Conservation (phyloP, 2,888 invertebrate species). For the Drosophila lutescens region DNA sequence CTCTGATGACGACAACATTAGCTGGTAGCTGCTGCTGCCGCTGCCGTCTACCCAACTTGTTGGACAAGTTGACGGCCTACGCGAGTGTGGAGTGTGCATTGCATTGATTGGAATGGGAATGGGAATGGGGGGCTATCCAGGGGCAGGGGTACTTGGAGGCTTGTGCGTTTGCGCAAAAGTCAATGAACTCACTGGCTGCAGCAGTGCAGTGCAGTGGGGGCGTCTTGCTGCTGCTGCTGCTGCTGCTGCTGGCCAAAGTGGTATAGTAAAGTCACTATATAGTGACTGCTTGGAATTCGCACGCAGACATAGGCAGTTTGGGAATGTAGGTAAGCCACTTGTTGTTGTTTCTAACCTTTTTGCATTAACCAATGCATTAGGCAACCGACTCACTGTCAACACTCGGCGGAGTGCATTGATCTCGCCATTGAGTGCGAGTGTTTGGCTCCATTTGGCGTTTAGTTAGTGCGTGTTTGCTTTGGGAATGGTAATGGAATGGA, state of each 20-base stretch:
- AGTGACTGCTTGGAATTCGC: conserved; percentile 55
- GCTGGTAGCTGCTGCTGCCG: conserved; percentile 17
- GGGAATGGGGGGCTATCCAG: neutral
- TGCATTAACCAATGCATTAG: conserved; percentile 65
- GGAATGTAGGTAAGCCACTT: conserved; percentile 80
- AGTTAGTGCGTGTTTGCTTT: neutral
- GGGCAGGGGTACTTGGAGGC: conserved; percentile 57
- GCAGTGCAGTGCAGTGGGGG: conserved; percentile 24
- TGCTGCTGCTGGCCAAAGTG: neutral
- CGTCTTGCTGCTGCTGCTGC: conserved; percentile 2
- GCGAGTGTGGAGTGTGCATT: conserved; percentile 77
- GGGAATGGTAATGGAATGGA: conserved; percentile 1
- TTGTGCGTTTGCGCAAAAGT: conserved; percentile 77
- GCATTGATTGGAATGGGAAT: conserved; percentile 65
- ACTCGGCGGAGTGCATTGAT: conserved; percentile 66
- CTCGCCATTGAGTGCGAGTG: conserved; percentile 57
- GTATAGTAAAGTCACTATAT: too few species aligned
- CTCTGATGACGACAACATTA: conserved; percentile 48
- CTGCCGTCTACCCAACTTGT: conserved; percentile 77
- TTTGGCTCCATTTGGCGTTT: conserved; percentile 5
- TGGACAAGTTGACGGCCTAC: conserved; percentile 79
- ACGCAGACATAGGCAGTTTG: conserved; percentile 55
- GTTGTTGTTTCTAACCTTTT: conserved; percentile 71
- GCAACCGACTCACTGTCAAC: conserved; percentile 74
- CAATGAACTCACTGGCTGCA: conserved; percentile 66